Evolutionary conservation across 2,888 invertebrate species (phyloP), one percentile per base, ranked within the genome.

Genomic region (Stegana nigrithorax): DNA sequence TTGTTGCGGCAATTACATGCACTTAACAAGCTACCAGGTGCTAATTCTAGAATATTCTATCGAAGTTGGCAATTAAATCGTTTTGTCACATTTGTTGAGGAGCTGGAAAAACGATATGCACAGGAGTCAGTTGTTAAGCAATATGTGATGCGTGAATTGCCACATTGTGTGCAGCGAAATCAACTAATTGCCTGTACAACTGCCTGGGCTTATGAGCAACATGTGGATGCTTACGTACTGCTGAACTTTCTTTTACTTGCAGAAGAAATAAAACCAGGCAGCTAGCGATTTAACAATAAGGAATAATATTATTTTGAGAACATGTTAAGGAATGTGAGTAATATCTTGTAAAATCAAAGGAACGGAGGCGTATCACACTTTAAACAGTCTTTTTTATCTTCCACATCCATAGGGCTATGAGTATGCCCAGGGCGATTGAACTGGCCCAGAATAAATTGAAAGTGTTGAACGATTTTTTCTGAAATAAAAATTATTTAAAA

Each of bases 201-300:
- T 1, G 62, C 71, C 1, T 85, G 85, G 85, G 82, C 84, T 63
- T 84, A 77, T 64, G 83, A 84, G 0, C 67, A 73, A 29, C 67
- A 80, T 63, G 73, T 82, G 0, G 82, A 85, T 60, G 69, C 70
- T 1, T 76, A 71, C 63, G 73, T 83, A 0, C 63, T 72, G 2
- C 51, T 83, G 6, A 65, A 74, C 17, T 83, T 85, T 66, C 51
- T 73, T 12, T 72, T 80, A 29, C 56, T 84, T 0, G 56, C 67
- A 2, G 75, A 83, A 61, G 85, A 85, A 71, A 59, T 75, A 3
- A 73, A 68, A 12, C n/a, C n/a, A n/a, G n/a, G n/a, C n/a, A n/a
- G n/a, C n/a, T n/a, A n/a, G n/a, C 39, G 1, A 65, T 47, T 17
- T 65, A 56, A 56, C 12, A 36, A 23, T 42, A 26, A 27, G 42